These are phyloP conservation scores for Craniophora ligustri DNA, from an alignment of 2,888 invertebrate species.

Conservation along the genomic window DNA sequence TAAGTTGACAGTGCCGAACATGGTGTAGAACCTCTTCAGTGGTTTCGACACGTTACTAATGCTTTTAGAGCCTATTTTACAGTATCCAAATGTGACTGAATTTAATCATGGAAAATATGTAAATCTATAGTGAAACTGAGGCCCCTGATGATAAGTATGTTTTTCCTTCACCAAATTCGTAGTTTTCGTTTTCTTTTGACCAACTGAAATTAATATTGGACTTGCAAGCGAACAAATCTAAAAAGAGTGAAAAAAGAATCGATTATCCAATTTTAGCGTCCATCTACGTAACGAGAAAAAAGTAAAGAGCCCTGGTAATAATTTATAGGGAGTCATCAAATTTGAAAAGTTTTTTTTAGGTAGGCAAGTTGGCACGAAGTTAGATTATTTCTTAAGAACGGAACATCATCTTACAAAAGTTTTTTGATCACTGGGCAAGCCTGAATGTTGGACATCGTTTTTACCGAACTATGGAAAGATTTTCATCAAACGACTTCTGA, in stretches of 20 bases:
- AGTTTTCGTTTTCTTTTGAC: no score
- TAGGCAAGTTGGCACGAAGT: constrained; percentile 46
- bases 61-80: no score
- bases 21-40: constrained; percentile 6
- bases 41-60: background rate
- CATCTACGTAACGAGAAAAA: constrained; percentile 18
- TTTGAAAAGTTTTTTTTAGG: constrained; percentile 48
- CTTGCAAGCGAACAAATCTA: no score
- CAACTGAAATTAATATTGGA: no score
- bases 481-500: constrained; percentile 12
- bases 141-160: no score
- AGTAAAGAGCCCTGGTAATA: constrained; percentile 25
- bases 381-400: constrained; percentile 50
- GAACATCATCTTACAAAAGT: constrained; percentile 48
- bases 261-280: constrained; percentile 27
- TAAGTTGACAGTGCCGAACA: constrained; percentile 13
- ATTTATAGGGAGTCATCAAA: constrained; percentile 52
- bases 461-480: constrained; percentile 5
- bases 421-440: constrained; percentile 33
- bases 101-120: no score
- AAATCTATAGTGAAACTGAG: no score
- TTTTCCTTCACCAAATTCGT: no score
- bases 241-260: constrained; percentile 26
- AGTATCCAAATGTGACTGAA: no score
- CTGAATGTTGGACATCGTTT: constrained; percentile 19